Conservation (phyloP, 2,888 invertebrate species). For the Protula sp. region DNA sequence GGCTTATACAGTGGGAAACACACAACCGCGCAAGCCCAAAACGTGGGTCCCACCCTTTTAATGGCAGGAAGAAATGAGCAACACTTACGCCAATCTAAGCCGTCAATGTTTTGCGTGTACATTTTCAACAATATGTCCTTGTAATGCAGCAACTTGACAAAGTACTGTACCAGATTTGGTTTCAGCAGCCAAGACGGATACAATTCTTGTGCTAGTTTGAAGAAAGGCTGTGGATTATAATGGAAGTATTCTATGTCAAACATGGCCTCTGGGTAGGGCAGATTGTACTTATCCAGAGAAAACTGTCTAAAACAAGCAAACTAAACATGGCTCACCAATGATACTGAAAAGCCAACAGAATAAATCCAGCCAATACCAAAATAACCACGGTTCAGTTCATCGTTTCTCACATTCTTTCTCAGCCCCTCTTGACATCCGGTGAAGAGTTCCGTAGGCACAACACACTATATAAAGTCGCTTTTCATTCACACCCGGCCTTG, state of each 20-base stretch:
- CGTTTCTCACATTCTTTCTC: too few relatives aligned
- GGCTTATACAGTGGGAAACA: too few relatives aligned
- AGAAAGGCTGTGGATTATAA: slow-evolving; percentile 52
- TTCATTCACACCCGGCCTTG: too few relatives aligned
- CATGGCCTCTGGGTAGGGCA: slow-evolving; percentile 56
- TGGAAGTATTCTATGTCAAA: slow-evolving; percentile 55
- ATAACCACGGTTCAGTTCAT: too few relatives aligned
- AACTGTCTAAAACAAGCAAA: background rate
- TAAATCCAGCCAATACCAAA: too few relatives aligned
- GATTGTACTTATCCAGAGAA: slow-evolving; percentile 51
- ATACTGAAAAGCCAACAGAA: too few relatives aligned
- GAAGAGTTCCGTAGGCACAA: too few relatives aligned
- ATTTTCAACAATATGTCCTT: slow-evolving; percentile 49
- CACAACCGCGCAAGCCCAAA: too few relatives aligned
- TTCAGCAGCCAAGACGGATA: slow-evolving; percentile 50
- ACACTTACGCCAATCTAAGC: slow-evolving; percentile 51
- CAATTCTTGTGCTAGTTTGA: slow-evolving; percentile 51
- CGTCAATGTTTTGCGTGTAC: slow-evolving; percentile 56
- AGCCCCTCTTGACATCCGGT: too few relatives aligned
- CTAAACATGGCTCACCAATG: too few relatives aligned
- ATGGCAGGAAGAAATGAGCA: background rate
- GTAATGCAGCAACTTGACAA: slow-evolving; percentile 50
- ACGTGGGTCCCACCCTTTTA: too few relatives aligned
- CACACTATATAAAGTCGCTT: too few relatives aligned
- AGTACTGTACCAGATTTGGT: slow-evolving; percentile 55